Percentiles rank a stretch among this genome's conserved stretches.
phyloP scores from a whole-genome alignment of 2,113 vertebrate species.

The Malaclemys terrapin region DNA sequence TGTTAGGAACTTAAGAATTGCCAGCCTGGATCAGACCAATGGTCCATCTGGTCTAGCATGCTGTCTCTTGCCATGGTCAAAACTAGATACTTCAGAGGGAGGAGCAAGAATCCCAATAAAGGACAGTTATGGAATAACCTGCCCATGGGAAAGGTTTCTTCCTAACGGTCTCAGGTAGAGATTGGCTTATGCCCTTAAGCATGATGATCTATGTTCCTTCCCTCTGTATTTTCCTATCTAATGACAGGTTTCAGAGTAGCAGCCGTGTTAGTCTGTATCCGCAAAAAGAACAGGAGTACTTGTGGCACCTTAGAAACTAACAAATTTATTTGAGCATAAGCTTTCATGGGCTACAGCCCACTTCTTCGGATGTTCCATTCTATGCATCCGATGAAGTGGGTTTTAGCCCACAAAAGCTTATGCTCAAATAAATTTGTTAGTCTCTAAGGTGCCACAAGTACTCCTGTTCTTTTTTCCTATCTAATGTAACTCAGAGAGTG shows the following conservation, averaged over 20 bases:
- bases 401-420: too few species aligned
- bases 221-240: neutral
- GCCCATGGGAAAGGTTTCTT: neutral
- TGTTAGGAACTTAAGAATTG: accelerated
- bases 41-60: neutral
- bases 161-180: neutral
- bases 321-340: too few species aligned
- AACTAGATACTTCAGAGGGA: neutral
- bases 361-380: too few species aligned
- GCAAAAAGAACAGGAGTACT: too few species aligned
- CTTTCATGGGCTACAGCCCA: too few species aligned
- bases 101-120: neutral
- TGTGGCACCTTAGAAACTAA: too few species aligned
- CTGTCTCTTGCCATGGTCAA: neutral
- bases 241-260: too few species aligned
- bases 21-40: accelerated
- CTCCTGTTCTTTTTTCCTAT: neutral
- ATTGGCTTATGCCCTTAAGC: neutral
- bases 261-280: too few species aligned
- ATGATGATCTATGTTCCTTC: neutral
- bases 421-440: too few species aligned
- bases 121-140: neutral
- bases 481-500: neutral
- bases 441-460: too few species aligned
- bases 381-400: too few species aligned